These are phyloP conservation scores for Diadophis punctatus DNA, from an alignment of 2,113 vertebrate genomes.

Conservation along the genomic window DNA sequence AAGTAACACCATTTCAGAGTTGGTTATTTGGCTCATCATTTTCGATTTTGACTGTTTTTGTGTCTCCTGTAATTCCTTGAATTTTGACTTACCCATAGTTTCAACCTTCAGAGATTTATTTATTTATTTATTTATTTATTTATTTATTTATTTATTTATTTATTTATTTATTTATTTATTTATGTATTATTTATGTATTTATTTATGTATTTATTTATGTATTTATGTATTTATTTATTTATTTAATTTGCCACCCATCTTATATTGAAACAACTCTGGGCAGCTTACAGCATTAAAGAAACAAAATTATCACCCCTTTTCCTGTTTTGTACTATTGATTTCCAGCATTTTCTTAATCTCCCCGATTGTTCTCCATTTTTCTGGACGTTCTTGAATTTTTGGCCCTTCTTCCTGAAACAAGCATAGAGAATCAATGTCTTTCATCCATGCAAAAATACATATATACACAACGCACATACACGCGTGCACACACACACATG, in stretches of 20 bases:
- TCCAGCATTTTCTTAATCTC: constrained; percentile 75
- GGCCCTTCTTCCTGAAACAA: constrained; percentile 65
- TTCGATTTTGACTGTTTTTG: background rate
- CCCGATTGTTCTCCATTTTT: constrained; percentile 72
- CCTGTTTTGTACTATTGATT: constrained; percentile 67
- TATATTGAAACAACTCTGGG: background rate
- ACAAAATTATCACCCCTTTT: constrained; percentile 58
- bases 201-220: too few relatives aligned
- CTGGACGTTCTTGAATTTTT: constrained; percentile 71
- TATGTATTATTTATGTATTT: too few relatives aligned
- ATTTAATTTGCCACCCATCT: background rate
- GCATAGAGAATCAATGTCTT: fast-evolving
- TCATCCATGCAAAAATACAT: background rate
- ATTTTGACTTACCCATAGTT: background rate
- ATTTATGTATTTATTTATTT: too few relatives aligned
- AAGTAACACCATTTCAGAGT: background rate
- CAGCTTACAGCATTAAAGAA: background rate
- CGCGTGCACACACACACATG: fast-evolving
- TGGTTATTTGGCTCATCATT: background rate
- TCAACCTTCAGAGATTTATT: background rate
- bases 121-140: too few relatives aligned
- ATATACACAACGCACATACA: background rate
- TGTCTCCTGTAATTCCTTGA: background rate
- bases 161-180: too few relatives aligned
- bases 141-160: too few relatives aligned